Percentiles rank a stretch among this genome's conserved stretches.
phyloP scores from a whole-genome alignment of 2,113 vertebrate genomes.

The Lutjanus erythropterus region DNA sequence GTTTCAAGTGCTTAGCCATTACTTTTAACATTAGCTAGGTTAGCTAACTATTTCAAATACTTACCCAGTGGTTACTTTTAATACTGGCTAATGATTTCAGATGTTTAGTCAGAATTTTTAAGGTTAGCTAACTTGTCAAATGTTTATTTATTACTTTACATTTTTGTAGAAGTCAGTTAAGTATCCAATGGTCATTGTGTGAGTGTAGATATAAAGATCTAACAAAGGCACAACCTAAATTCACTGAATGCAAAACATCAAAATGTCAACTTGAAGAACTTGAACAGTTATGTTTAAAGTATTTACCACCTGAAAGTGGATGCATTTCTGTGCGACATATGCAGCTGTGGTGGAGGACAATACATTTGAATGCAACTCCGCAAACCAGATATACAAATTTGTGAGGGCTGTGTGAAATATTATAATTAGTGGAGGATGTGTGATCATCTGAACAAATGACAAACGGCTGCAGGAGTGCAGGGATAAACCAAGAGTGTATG shows the following conservation, averaged over 20 bases:
- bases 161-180: too few relatives aligned
- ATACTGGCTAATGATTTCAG: too few relatives aligned
- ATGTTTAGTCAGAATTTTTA: too few relatives aligned
- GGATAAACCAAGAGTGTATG: not conserved
- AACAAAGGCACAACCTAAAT: not conserved
- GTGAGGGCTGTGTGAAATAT: not conserved
- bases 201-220: too few relatives aligned
- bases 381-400: not conserved
- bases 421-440: not conserved
- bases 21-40: too few relatives aligned
- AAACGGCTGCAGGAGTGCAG: not conserved
- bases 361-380: not conserved
- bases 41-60: too few relatives aligned
- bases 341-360: not conserved
- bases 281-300: too few relatives aligned
- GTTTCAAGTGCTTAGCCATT: too few relatives aligned
- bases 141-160: too few relatives aligned
- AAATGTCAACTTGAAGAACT: not conserved
- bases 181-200: too few relatives aligned
- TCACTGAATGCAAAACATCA: not conserved
- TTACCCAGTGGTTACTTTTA: too few relatives aligned
- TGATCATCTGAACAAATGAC: not conserved
- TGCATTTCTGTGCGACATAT: not conserved
- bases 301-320: not conserved
- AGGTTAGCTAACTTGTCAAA: too few relatives aligned